These are phyloP conservation scores for Anseranas semipalmata DNA, from an alignment of 2,113 vertebrate genomes.

Conservation along the genomic window DNA sequence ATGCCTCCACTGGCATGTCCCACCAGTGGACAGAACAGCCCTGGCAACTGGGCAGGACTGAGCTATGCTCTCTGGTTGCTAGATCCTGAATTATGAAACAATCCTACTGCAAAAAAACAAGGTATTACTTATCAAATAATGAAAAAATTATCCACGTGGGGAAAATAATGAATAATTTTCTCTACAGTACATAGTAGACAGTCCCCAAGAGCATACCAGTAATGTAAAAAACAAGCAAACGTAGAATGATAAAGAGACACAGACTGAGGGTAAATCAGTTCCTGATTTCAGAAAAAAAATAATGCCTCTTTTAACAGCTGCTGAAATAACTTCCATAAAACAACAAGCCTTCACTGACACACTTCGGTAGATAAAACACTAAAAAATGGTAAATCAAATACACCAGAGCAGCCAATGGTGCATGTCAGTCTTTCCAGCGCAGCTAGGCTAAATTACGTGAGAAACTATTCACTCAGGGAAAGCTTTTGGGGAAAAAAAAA, in stretches of 20 bases:
- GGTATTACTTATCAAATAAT: fast-evolving
- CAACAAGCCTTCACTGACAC: not conserved
- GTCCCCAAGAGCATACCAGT: not conserved
- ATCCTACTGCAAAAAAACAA: not conserved
- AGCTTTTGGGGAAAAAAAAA: not conserved
- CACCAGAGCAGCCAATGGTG: not conserved
- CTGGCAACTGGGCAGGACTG: not conserved
- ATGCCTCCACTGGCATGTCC: not conserved
- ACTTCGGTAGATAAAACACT: not conserved
- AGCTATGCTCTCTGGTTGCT: not conserved
- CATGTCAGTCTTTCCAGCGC: not conserved
- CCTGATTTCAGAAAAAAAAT: not conserved
- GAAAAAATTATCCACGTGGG: not conserved
- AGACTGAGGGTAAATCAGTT: not conserved
- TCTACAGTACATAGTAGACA: not conserved
- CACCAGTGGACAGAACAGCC: not conserved
- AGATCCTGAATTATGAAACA: not conserved
- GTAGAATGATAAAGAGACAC: not conserved
- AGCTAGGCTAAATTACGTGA: not conserved
- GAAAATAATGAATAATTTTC: not conserved
- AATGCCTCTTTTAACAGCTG: not conserved
- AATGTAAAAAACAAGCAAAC: not conserved
- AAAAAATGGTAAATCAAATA: not conserved
- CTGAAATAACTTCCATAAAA: not conserved
- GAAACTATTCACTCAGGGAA: not conserved